Percentiles rank a stretch among this genome's conserved stretches.
Conservation (phyloP, 2,888 invertebrate genomes). For the Ischnus inquisitorius region DNA sequence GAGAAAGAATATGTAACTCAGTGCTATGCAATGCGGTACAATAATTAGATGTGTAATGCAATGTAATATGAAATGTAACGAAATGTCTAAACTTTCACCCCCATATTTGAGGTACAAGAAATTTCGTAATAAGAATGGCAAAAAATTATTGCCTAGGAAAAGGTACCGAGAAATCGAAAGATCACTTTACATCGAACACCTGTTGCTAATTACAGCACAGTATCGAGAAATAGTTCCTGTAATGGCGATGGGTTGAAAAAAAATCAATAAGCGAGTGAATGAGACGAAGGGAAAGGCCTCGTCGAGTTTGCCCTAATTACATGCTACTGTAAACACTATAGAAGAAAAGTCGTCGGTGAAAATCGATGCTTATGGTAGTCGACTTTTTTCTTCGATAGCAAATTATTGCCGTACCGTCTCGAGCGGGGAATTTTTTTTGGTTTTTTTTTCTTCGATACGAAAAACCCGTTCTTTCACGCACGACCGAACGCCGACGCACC, state of each 20-base stretch:
- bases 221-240: not conserved
- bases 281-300: constrained; percentile 39
- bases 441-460: constrained; percentile 38
- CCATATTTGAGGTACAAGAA: not conserved
- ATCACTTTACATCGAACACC: constrained; percentile 13
- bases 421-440: not conserved
- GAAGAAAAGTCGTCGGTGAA: constrained; percentile 28
- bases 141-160: not conserved
- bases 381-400: constrained; percentile 12
- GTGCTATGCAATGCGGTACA: too few relatives aligned
- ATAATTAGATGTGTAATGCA: too few relatives aligned
- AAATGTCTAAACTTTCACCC: not conserved
- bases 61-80: too few relatives aligned
- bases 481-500: constrained; percentile 46
- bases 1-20: too few relatives aligned
- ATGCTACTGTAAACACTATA: constrained; percentile 19
- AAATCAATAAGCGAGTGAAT: constrained; percentile 6
- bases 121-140: not conserved
- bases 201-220: constrained; percentile 13
- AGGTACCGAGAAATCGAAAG: not conserved
- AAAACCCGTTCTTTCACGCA: constrained; percentile 66
- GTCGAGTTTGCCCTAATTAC: constrained; percentile 6
- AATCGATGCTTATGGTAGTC: constrained; percentile 16
- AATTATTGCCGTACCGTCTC: constrained; percentile 24
- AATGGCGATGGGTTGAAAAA: not conserved